phyloP scores from a whole-genome alignment of 2,113 vertebrate genomes.

The Monopterus albus region DNA sequence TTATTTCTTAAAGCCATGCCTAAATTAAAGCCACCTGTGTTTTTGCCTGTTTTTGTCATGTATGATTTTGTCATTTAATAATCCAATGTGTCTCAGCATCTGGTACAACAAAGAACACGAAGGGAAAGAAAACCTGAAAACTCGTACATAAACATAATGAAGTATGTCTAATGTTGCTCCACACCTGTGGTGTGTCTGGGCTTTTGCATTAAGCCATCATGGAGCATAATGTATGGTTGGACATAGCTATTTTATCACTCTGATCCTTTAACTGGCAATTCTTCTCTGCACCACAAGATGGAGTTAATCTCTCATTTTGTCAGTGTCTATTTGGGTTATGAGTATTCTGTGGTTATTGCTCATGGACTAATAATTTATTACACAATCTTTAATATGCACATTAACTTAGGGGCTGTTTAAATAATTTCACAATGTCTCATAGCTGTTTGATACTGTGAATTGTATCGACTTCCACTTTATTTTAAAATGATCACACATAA shows the following conservation, averaged over 20 bases:
- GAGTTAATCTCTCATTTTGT: constrained; percentile 19
- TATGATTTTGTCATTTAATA: not conserved
- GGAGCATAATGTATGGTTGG: no score
- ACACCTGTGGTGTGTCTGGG: rapidly evolving
- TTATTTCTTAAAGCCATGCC: constrained; percentile 27
- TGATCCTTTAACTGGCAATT: not conserved
- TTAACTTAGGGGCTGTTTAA: no score
- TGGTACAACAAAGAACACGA: not conserved
- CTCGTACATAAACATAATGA: not conserved
- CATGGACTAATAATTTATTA: not conserved
- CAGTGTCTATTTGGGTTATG: no score
- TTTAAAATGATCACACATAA: no score
- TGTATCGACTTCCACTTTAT: no score
- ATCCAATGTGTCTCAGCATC: no score
- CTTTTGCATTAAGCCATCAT: not conserved
- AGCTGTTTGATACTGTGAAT: no score
- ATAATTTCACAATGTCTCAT: no score
- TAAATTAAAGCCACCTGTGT: constrained; percentile 45
- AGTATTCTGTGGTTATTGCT: no score
- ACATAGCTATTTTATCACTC: no score
- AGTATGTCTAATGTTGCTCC: no score
- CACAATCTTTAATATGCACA: not conserved
- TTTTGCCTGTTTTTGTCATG: constrained; percentile 8
- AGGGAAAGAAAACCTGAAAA: not conserved
- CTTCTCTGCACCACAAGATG: constrained; percentile 55